Percentiles rank a stretch among this genome's conserved stretches.
Conservation (phyloP, 2,888 invertebrate genomes). For the Zaprionus lineosus region DNA sequence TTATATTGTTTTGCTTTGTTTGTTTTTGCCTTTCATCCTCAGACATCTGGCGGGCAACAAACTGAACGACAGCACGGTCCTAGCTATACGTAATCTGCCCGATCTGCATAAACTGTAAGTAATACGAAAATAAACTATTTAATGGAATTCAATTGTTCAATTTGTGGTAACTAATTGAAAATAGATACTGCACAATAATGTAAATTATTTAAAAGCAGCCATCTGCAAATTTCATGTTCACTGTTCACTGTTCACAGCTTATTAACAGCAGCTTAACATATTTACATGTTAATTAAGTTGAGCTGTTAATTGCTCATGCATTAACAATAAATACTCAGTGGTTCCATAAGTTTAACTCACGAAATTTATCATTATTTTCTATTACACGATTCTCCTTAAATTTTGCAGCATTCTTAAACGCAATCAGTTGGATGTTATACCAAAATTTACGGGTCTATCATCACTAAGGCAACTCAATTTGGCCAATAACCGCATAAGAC, state of each 20-base stretch:
- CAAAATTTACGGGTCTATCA: slow-evolving; percentile 90
- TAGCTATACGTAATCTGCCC: slow-evolving; percentile 83
- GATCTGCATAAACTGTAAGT: slow-evolving; percentile 84
- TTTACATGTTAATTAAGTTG: too few species aligned
- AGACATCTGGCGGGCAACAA: slow-evolving; percentile 86
- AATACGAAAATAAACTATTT: too few species aligned
- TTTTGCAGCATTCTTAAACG: slow-evolving; percentile 86
- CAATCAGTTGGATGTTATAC: slow-evolving; percentile 90
- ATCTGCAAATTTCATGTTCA: background rate
- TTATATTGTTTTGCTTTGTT: slow-evolving; percentile 1
- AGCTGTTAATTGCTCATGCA: too few species aligned
- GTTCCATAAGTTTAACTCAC: too few species aligned
- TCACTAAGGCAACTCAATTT: slow-evolving; percentile 90
- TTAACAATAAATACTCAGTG: too few species aligned
- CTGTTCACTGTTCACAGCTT: too few species aligned
- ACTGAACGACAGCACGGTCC: slow-evolving; percentile 83
- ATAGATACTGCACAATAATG: slow-evolving; percentile 21
- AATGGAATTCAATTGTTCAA: slow-evolving; percentile 1
- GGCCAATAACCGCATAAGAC: slow-evolving; percentile 90
- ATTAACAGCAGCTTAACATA: too few species aligned
- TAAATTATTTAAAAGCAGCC: background rate
- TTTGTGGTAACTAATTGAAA: slow-evolving; percentile 22
- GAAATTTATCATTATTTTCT: too few species aligned
- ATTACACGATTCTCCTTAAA: too few species aligned
- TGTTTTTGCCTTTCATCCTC: slow-evolving; percentile 53